These are phyloP conservation scores for Rhinophrynus dorsalis DNA, from an alignment of 2,797 vertebrate genomes.

Conservation along the genomic window DNA sequence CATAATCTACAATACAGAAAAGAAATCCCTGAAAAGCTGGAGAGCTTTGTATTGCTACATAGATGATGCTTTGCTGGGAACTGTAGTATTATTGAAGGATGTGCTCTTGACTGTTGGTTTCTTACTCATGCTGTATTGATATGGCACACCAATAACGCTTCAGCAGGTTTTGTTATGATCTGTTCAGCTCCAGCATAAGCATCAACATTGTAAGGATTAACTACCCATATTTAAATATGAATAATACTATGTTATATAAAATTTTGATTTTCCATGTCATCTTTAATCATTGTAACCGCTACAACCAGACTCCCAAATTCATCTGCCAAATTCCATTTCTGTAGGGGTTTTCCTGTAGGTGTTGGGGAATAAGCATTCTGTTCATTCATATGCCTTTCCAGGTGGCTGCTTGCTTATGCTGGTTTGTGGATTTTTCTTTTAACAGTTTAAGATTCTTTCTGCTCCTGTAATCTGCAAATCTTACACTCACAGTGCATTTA, in stretches of 20 bases:
- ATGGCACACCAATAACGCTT: slow-evolving; percentile 67
- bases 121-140: slow-evolving; percentile 64
- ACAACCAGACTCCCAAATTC: slow-evolving; percentile 64
- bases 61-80: slow-evolving; percentile 79
- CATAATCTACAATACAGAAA: slow-evolving; percentile 85
- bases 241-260: slow-evolving; percentile 63
- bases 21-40: slow-evolving; percentile 93
- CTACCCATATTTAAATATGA: slow-evolving; percentile 70
- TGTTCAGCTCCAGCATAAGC: slow-evolving; percentile 60
- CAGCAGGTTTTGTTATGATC: slow-evolving; percentile 62
- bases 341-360: slow-evolving; percentile 57
- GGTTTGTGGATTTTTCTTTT: slow-evolving; percentile 67
- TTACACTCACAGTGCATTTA: slow-evolving; percentile 12
- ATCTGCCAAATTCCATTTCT: slow-evolving; percentile 71
- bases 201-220: slow-evolving; percentile 62
- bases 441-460: slow-evolving; percentile 60
- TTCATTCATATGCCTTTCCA: slow-evolving; percentile 59
- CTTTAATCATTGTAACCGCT: slow-evolving; percentile 65
- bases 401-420: slow-evolving; percentile 65
- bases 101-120: slow-evolving; percentile 57
- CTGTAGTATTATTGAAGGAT: slow-evolving; percentile 56
- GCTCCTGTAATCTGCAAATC: slow-evolving; percentile 40
- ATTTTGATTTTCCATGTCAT: slow-evolving; percentile 70
- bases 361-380: slow-evolving; percentile 51
- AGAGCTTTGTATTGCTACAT: slow-evolving; percentile 93